A percentile compares a stretch with the other conserved stretches of the same genome.
phyloP scores from a whole-genome alignment of 2,797 vertebrate species.

The Sphenopsis melanotis region DNA sequence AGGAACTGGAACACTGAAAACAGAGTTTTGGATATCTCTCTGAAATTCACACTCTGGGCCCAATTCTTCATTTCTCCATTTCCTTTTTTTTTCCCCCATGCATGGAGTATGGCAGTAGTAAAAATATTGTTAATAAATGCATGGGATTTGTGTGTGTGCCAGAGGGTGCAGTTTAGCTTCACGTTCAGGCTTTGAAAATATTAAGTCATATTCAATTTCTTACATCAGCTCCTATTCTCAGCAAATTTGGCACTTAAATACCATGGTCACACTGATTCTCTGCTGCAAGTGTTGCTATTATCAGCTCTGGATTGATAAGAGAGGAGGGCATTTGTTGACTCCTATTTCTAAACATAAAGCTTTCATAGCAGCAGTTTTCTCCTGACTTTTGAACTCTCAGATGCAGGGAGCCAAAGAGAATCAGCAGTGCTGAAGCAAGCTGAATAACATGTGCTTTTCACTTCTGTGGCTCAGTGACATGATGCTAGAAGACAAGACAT shows the following conservation, averaged over 20 bases:
- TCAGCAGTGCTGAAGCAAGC: background rate
- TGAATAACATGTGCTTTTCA: background rate
- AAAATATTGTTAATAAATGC: background rate
- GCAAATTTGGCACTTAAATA: background rate
- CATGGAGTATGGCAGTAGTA: rapidly evolving
- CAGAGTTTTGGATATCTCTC: background rate
- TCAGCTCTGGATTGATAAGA: background rate
- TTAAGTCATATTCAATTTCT: background rate
- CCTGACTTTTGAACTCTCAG: background rate
- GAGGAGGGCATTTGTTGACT: background rate
- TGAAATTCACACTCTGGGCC: background rate
- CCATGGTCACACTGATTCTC: background rate
- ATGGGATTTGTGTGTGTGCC: background rate
- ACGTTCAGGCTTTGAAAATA: background rate
- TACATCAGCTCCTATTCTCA: background rate
- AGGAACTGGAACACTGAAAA: background rate
- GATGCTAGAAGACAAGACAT: background rate
- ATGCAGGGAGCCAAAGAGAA: background rate
- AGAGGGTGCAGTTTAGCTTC: background rate
- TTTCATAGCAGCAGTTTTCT: background rate
- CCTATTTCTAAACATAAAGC: background rate
- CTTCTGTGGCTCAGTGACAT: background rate
- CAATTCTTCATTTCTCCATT: background rate
- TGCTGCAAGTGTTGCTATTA: background rate
- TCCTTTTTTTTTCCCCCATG: rapidly evolving